phyloP scores from a whole-genome alignment of 2,888 invertebrate species.

The Philereme vetulata region DNA sequence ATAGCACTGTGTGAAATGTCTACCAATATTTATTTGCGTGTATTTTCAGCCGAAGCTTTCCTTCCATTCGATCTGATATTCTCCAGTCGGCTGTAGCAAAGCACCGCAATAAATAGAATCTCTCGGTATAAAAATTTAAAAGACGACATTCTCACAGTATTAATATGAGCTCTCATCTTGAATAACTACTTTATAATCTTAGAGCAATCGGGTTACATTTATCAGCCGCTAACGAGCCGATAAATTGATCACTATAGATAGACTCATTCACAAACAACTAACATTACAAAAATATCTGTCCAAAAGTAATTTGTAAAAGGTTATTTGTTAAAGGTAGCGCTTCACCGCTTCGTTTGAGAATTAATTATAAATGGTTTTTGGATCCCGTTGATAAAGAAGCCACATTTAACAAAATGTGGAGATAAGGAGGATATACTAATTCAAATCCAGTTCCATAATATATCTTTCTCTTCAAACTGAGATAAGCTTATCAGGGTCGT shows the following conservation, averaged over 20 bases:
- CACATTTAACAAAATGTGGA: slow-evolving; percentile 65
- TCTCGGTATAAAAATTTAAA: slow-evolving; percentile 40
- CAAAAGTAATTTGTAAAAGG: slow-evolving; percentile 72
- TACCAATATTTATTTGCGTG: too few relatives aligned
- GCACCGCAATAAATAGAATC: slow-evolving; percentile 25
- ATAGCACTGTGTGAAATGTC: too few relatives aligned
- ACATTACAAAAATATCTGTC: slow-evolving; percentile 74
- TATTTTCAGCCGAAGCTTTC: background rate
- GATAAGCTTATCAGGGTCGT: slow-evolving; percentile 63
- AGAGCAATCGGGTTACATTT: slow-evolving; percentile 69
- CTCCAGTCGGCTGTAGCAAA: slow-evolving; percentile 25
- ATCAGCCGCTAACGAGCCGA: slow-evolving; percentile 74
- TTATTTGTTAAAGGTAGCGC: slow-evolving; percentile 69
- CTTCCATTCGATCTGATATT: slow-evolving; percentile 10
- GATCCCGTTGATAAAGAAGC: slow-evolving; percentile 66
- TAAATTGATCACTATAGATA: slow-evolving; percentile 76
- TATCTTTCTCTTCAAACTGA: slow-evolving; percentile 57
- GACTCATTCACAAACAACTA: slow-evolving; percentile 69
- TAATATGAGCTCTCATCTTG: slow-evolving; percentile 68
- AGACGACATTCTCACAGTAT: slow-evolving; percentile 61
- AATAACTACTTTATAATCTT: slow-evolving; percentile 74
- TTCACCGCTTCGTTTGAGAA: slow-evolving; percentile 46
- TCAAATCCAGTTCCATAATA: slow-evolving; percentile 58
- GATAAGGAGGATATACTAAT: slow-evolving; percentile 73
- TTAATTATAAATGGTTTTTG: slow-evolving; percentile 61